These are phyloP conservation scores for Mimachlamys varia DNA, from an alignment of 2,888 invertebrate genomes.

Conservation along the genomic window DNA sequence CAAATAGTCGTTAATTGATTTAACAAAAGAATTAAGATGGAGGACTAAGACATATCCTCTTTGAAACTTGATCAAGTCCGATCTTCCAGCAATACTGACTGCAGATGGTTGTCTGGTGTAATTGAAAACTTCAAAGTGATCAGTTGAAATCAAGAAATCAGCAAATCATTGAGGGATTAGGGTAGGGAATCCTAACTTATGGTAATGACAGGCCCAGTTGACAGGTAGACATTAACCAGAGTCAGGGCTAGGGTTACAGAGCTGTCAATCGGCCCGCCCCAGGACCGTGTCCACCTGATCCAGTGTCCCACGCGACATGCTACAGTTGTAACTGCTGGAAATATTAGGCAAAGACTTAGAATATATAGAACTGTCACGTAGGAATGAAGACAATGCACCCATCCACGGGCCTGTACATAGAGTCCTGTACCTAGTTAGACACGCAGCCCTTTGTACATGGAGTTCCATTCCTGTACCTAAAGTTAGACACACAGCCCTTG, in stretches of 20 bases:
- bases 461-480: no score
- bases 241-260: constrained; percentile 4
- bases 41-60: background rate
- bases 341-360: background rate
- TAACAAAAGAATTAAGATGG: background rate
- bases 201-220: background rate
- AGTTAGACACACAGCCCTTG: no score
- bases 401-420: background rate
- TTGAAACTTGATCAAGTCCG: background rate
- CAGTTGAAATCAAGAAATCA: constrained; percentile 34
- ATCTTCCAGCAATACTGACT: background rate
- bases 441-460: no score
- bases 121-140: constrained; percentile 31
- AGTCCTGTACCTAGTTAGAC: no score
- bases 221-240: background rate
- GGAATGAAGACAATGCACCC: constrained; percentile 8
- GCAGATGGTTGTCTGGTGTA: background rate
- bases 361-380: background rate
- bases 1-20: constrained; percentile 7
- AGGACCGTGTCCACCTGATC: background rate
- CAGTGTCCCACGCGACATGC: background rate
- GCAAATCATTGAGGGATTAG: constrained; percentile 25
- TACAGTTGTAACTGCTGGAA: background rate
- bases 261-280: background rate
- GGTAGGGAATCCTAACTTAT: background rate